Evolutionary conservation across 2,113 vertebrate species (phyloP), one percentile per base, ranked within the genome.

Genomic region (Cebus imitator): DNA sequence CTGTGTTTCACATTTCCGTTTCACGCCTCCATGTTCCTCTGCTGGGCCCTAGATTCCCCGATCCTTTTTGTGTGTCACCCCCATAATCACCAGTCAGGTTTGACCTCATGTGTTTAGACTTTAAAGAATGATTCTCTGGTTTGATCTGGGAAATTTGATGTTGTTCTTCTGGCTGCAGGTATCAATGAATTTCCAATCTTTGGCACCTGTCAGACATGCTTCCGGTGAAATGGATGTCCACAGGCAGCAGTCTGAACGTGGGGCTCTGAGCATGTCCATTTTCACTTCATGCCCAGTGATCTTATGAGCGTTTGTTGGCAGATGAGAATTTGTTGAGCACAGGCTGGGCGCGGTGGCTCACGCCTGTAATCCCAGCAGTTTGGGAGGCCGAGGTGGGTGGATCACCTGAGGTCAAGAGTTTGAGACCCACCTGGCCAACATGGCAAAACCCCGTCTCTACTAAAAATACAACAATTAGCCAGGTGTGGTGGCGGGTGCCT

Each of bases 1-100:
- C 0, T 1, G 6, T 5, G n/a, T 21, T 25, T 0, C 10, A 4
- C 0, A 0, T 50, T 32, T 27, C 72, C 6, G 0, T 32, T 48
- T 35, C 48, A 23, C 4, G 4, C 52, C 35, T 18, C 2, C 3
- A 17, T 12, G 12, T 57, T 16, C 52, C 43, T 35, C 37, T 7
- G 14, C n/a, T 2, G 37, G 66, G 16, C 61, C 75, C 75, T 13
- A n/a, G 48, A 3, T 14, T 35, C 5, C 16, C 8, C 25, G 27
- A 23, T 17, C 18, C 0, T 87, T 6, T 35, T 20, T 14, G 0
- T 17, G 45, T 13, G 52, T 79, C 2, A 61, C 64, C 2, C 1
- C 3, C 75, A 17, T 9, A 72, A 27, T 61, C 43, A 14, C 5
- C 8, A 16, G 23, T 76, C 43, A 8, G 2, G 7, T n/a, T 48